Conservation (phyloP, 2,797 vertebrate genomes). For the Typhlichthys subterraneus region DNA sequence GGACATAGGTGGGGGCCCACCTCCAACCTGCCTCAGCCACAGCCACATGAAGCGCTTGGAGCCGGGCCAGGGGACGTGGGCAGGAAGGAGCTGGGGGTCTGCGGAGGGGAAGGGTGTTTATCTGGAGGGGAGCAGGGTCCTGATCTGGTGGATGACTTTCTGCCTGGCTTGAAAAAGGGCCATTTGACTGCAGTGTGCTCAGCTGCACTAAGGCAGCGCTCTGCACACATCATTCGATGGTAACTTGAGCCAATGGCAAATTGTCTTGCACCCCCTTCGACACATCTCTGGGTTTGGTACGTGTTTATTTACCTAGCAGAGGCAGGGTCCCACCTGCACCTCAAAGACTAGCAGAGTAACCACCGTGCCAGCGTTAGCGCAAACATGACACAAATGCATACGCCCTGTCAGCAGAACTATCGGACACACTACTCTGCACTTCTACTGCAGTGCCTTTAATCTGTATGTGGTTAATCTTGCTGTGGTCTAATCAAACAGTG, state of each 20-base stretch:
- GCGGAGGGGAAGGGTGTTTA: constrained; percentile 40
- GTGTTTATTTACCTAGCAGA: constrained; percentile 26
- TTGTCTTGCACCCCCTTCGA: constrained; percentile 44
- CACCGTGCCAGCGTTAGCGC: constrained; percentile 7
- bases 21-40: constrained; percentile 67
- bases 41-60: constrained; percentile 77
- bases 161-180: constrained; percentile 66
- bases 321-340: constrained; percentile 36
- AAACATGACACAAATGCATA: constrained; percentile 29
- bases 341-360: constrained; percentile 2
- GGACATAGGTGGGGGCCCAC: constrained; percentile 61
- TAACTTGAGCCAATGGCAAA: constrained; percentile 67
- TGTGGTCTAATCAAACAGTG: neutral
- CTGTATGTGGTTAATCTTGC: no score
- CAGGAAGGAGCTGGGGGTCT: constrained; percentile 73
- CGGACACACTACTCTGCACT: no score
- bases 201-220: constrained; percentile 70
- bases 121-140: constrained; percentile 52
- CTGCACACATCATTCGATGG: constrained; percentile 66
- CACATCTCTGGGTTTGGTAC: constrained; percentile 32
- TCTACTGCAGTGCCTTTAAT: no score
- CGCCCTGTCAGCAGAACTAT: neutral
- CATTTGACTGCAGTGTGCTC: constrained; percentile 77
- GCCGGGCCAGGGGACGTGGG: constrained; percentile 66
- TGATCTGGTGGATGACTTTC: constrained; percentile 64